Base-by-base conservation (phyloP, 2,888 invertebrate genomes). In the Tachina grossa region DNA sequence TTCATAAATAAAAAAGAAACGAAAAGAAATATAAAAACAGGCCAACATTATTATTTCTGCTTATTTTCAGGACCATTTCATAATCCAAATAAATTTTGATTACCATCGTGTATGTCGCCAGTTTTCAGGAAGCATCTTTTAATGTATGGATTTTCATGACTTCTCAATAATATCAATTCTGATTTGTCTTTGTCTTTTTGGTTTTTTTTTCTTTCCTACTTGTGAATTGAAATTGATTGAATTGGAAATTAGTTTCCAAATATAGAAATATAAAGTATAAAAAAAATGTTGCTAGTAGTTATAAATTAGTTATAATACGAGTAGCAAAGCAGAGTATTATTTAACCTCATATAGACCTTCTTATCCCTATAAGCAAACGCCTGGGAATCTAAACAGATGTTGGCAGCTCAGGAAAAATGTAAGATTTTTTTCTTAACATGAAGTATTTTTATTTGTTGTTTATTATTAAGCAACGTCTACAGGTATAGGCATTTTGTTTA, bases 91-190 rank as follows among this genome's bases (percentile, higher is more conserved):
- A 76, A 59, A 61, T 59, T 80, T 72, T 77, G 69, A 49, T 79
- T 84, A 53, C 61, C 66, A 59, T 49, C 57, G 19, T 75, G 57
- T 45, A 45, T 49, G 49, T 47, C 57, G 65, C 47, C 66, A 45
- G 31, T 51, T 72, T 63, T 55, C 11, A 79, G 65, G 57, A 57
- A 79, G 41, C 57, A 68, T 31, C 31, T 82, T 31, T 61, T 53
- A 43, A 53, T 66, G 16, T 77, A 66, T 77, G 63, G 69, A 63
- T 76, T 69, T 69, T 61, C 71, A 83, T 77, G 77, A 63, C 63
- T 83, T 77, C 71, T 76, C 59, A 76, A 83, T 83, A 83, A 71
- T 51, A 76, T 77, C 72, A 83, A 83, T 72, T 76, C 16, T 49
- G 4, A 14, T 39, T 71, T 71, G 9, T 9, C 2, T 31, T 16